These are phyloP conservation scores for Procambarus clarkii DNA, from an alignment of 1,140 invertebrate genomes.

Conservation along the genomic window DNA sequence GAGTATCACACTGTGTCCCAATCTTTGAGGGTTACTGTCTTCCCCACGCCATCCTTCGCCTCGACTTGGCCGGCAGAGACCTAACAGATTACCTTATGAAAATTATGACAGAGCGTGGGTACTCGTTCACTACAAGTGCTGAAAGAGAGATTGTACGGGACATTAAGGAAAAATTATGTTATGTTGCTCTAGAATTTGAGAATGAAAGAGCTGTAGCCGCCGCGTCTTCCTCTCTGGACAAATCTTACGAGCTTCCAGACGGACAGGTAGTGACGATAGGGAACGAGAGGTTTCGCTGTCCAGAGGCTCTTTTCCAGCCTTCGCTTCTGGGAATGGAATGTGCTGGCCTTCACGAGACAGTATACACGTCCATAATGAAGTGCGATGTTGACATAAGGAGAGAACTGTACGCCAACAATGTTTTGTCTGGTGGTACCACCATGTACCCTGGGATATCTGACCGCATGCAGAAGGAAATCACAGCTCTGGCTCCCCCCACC, in stretches of 20 bases:
- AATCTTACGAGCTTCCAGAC: not conserved
- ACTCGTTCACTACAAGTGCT: not conserved
- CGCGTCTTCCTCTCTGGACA: not conserved
- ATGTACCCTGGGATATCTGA: constrained; percentile 10
- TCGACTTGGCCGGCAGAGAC: not conserved
- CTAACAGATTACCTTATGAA: constrained; percentile 4
- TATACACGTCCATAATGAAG: constrained; percentile 4
- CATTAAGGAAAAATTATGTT: not conserved
- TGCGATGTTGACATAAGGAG: constrained; percentile 10
- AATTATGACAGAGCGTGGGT: not conserved
- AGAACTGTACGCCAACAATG: constrained; percentile 1
- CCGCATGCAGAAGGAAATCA: constrained; percentile 7
- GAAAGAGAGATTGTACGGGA: not conserved
- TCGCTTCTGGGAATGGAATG: not conserved
- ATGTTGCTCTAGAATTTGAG: not conserved
- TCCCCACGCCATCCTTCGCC: not conserved
- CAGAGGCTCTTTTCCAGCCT: constrained; percentile 2
- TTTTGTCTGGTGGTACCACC: constrained; percentile 1
- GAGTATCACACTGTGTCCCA: not conserved
- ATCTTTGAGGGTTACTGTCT: not conserved
- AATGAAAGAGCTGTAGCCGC: not conserved
- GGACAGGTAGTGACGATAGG: constrained; percentile 76
- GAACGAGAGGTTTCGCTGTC: not conserved
- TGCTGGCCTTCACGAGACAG: not conserved
- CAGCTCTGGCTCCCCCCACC: not conserved